phyloP scores from a whole-genome alignment of 2,888 invertebrate species.

The Callyntrura guangdongensis region DNA sequence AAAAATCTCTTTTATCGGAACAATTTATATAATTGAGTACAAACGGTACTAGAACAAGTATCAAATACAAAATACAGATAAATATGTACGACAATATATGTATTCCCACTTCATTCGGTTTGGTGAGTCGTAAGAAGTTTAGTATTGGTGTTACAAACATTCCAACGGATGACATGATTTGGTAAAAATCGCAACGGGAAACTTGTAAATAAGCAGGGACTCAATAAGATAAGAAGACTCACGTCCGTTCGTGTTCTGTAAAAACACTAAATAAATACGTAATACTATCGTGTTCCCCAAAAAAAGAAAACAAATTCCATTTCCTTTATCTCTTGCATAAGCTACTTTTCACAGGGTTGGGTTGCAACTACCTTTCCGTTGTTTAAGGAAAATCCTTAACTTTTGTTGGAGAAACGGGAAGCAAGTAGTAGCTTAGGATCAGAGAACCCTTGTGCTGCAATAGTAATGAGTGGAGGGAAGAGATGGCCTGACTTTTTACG shows the following conservation, averaged over 20 bases:
- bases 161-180: not conserved
- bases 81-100: too few species aligned
- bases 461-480: constrained; percentile 34
- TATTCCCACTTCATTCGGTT: too few species aligned
- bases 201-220: not conserved
- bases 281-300: not conserved
- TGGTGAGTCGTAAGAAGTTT: too few species aligned
- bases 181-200: not conserved
- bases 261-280: constrained; percentile 44
- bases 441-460: constrained; percentile 24
- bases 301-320: not conserved
- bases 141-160: not conserved
- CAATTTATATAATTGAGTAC: too few species aligned
- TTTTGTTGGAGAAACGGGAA: constrained; percentile 18
- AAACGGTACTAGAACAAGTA: too few species aligned
- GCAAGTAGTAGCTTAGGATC: not conserved
- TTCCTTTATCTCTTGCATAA: not conserved
- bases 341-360: not conserved
- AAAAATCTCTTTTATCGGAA: not conserved
- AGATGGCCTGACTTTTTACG: constrained; percentile 7
- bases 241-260: constrained; percentile 36
- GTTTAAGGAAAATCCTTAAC: constrained; percentile 14
- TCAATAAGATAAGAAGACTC: constrained; percentile 22
- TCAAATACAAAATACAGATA: too few species aligned
- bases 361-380: not conserved